A percentile compares a stretch with the other conserved stretches of the same genome.
Evolutionary conservation across 2,888 invertebrate genomes (phyloP).

Genomic region (Limnephilus marmoratus): DNA sequence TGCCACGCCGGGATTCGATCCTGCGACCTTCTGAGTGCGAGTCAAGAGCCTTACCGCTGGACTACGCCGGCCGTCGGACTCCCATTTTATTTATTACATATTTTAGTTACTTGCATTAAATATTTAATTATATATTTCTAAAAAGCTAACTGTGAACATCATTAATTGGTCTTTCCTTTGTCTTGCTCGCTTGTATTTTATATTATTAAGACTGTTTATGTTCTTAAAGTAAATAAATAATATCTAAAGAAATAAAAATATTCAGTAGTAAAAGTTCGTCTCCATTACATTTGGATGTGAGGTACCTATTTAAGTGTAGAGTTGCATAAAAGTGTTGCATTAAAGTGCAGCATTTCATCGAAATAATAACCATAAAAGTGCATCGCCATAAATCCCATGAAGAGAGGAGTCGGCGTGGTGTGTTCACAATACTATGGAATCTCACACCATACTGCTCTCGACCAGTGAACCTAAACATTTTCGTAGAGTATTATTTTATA

Average conservation of each 20-base stretch:
- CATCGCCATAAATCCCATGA: constrained; percentile 57
- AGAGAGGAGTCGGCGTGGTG: constrained; percentile 45
- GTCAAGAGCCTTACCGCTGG: too few species aligned
- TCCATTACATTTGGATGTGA: neutral
- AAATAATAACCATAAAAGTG: constrained; percentile 61
- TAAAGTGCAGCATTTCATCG: constrained; percentile 58
- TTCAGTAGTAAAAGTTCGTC: neutral
- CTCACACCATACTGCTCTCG: constrained; percentile 55
- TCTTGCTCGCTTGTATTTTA: too few species aligned
- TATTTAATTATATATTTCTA: too few species aligned
- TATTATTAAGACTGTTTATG: too few species aligned
- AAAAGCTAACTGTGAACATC: too few species aligned
- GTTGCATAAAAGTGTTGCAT: constrained; percentile 19
- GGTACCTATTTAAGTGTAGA: neutral
- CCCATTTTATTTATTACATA: too few species aligned
- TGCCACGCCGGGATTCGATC: too few species aligned
- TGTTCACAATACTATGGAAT: constrained; percentile 57
- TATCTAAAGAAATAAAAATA: neutral
- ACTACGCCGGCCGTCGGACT: too few species aligned
- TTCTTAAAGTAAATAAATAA: too few species aligned
- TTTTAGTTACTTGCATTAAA: too few species aligned
- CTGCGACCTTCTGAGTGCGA: too few species aligned
- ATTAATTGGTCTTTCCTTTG: too few species aligned
- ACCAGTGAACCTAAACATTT: neutral
- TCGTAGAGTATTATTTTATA: neutral